Percentiles rank a stretch among this genome's conserved stretches.
Conservation (phyloP, 2,113 vertebrate species). For the Microcebus griseorufus region DNA sequence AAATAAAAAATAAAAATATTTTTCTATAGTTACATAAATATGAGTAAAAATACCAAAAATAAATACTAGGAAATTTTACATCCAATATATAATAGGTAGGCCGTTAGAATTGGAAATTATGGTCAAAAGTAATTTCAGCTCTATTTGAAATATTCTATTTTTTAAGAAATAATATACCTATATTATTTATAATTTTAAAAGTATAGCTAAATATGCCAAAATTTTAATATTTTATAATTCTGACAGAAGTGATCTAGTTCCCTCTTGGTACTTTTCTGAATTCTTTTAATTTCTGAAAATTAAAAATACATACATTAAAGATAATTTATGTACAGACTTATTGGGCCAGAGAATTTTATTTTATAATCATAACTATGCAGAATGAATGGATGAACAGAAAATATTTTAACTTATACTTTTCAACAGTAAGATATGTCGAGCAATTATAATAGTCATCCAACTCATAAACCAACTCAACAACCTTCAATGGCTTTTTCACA, state of each 20-base stretch:
- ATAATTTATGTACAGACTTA: background rate
- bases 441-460: background rate
- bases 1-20: background rate
- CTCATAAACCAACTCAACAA: constrained; percentile 4
- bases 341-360: background rate
- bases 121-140: background rate
- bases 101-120: background rate
- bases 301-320: background rate
- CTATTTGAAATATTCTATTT: background rate
- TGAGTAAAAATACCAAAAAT: background rate
- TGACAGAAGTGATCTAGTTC: background rate
- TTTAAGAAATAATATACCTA: background rate
- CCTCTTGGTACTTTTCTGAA: background rate
- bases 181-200: background rate
- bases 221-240: background rate
- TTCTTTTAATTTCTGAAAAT: constrained; percentile 18
- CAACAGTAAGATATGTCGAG: background rate
- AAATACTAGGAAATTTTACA: background rate
- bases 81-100: background rate
- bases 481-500: background rate
- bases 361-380: background rate
- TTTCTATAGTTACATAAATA: background rate
- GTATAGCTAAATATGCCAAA: background rate
- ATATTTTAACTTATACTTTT: background rate
- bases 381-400: background rate